Evolutionary conservation across 2,888 invertebrate species (phyloP).

Genomic region (Nycteola revayana): DNA sequence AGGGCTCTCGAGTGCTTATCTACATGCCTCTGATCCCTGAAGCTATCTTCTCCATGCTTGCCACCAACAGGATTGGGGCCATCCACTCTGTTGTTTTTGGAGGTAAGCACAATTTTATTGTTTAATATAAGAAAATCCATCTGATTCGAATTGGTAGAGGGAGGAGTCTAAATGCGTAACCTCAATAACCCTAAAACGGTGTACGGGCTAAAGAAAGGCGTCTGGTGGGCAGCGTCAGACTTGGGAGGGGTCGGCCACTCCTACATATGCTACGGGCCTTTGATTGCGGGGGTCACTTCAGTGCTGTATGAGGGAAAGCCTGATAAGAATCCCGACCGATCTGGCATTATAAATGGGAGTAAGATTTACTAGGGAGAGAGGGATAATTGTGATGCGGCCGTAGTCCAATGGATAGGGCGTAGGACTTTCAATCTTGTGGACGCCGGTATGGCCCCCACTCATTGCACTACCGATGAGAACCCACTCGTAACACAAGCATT

Average conservation of each 20-base stretch:
- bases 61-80: conserved; percentile 93
- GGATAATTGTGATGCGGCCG: too few species aligned
- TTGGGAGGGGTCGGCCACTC: conserved; percentile 97
- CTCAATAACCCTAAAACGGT: conserved; percentile 89
- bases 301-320: conserved; percentile 96
- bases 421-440: too few species aligned
- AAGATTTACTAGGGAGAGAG: too few species aligned
- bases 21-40: conserved; percentile 98
- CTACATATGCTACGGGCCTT: conserved; percentile 95
- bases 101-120: too few species aligned
- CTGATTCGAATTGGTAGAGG: too few species aligned
- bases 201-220: conserved; percentile 89
- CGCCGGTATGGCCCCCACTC: too few species aligned
- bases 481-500: too few species aligned
- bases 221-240: conserved; percentile 96
- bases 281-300: conserved; percentile 90
- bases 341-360: too few species aligned
- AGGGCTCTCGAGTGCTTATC: conserved; percentile 93
- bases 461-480: too few species aligned
- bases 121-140: too few species aligned
- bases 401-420: too few species aligned
- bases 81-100: conserved; percentile 98
- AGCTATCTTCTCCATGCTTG: conserved; percentile 93
- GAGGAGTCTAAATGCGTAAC: too few species aligned
- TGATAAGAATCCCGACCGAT: conserved; percentile 95